A percentile compares a stretch with the other conserved stretches of the same genome.
Evolutionary conservation across 2,888 invertebrate genomes (phyloP).

Genomic region (Aporophyla nigra): DNA sequence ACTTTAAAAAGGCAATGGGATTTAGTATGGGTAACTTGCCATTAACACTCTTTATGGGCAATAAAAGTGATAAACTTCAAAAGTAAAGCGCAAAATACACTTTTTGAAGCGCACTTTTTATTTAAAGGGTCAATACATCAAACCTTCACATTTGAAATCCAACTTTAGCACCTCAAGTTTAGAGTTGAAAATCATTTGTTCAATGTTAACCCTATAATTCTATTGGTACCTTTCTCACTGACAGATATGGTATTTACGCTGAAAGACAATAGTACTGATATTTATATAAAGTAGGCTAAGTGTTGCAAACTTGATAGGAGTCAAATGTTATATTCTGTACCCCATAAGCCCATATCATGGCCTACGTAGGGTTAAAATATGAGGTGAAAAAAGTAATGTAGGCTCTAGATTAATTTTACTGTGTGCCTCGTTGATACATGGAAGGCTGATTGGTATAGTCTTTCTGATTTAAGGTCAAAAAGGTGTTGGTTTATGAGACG

Average conservation of each 20-base stretch:
- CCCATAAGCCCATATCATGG: constrained; percentile 31
- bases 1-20: constrained; percentile 49
- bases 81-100: constrained; percentile 66
- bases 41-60: constrained; percentile 67
- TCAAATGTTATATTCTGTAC: constrained; percentile 35
- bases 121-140: constrained; percentile 26
- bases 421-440: constrained; percentile 19
- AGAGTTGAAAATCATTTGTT: constrained; percentile 28
- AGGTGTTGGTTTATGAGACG: constrained; percentile 33
- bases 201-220: constrained; percentile 33
- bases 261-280: constrained; percentile 58
- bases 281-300: constrained; percentile 49
- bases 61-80: constrained; percentile 70
- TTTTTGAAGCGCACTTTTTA: constrained; percentile 57
- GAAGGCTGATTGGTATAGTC: constrained; percentile 8
- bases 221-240: constrained; percentile 40
- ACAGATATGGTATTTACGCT: constrained; percentile 59
- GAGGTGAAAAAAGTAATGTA: background rate
- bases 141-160: constrained; percentile 1
- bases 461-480: constrained; percentile 47
- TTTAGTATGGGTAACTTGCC: constrained; percentile 60
- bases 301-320: constrained; percentile 52
- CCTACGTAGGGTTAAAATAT: constrained; percentile 6
- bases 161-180: rapidly evolving
- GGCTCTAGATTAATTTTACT: constrained; percentile 24